Conservation (phyloP, 2,797 vertebrate species). For the Xenopus petersii region DNA sequence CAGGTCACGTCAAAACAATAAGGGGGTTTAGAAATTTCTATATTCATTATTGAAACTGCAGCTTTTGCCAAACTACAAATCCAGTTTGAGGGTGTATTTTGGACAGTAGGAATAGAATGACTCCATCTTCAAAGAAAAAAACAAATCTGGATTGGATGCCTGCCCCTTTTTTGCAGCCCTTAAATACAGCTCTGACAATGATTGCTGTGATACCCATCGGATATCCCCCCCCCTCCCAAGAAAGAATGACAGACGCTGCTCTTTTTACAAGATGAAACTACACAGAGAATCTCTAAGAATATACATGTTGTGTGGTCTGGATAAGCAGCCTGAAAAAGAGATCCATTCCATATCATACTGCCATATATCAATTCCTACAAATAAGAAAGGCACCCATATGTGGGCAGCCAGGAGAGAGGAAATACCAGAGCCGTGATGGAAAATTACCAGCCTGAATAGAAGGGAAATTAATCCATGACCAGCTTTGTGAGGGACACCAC, state of each 20-base stretch:
- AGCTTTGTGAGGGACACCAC: not conserved
- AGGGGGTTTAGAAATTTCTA: too few relatives aligned
- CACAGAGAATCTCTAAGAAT: not conserved
- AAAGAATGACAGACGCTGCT: not conserved
- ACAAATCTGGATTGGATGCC: too few relatives aligned
- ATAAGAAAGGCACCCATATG: not conserved
- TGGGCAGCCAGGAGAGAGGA: constrained; percentile 9
- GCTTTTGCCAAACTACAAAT: too few relatives aligned
- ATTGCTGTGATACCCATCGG: too few relatives aligned
- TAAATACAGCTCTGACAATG: too few relatives aligned
- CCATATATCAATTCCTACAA: not conserved
- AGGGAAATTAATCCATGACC: not conserved
- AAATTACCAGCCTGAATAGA: constrained; percentile 6
- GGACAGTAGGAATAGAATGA: too few relatives aligned
- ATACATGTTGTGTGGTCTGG: not conserved
- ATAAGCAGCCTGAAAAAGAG: not conserved
- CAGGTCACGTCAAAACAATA: too few relatives aligned
- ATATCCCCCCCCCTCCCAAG: too few relatives aligned
- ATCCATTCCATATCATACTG: not conserved
- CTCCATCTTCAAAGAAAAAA: too few relatives aligned
- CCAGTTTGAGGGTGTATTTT: too few relatives aligned
- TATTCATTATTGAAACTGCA: too few relatives aligned
- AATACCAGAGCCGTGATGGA: constrained; percentile 26
- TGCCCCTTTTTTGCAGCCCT: too few relatives aligned
- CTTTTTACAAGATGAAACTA: not conserved